Conservation (phyloP, 37 sponge, comb jelly and placozoan genomes). For the Oopsacas minuta region DNA sequence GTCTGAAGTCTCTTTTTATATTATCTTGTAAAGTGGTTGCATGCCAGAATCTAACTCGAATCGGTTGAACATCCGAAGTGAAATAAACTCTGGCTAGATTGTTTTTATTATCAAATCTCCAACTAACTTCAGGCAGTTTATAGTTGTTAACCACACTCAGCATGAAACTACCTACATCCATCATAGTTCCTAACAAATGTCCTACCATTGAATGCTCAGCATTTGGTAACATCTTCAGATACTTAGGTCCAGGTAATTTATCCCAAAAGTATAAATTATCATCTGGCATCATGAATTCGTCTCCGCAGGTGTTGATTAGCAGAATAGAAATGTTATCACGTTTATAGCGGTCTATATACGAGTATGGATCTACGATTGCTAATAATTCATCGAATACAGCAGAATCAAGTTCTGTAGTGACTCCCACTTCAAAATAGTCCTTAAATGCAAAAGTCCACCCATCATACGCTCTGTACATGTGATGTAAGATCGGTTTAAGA, state of each 20-base stretch:
- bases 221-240: slow-evolving; percentile 62
- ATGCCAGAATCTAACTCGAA: slow-evolving; percentile 39
- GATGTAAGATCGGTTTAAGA: slow-evolving; percentile 45
- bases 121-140: background rate
- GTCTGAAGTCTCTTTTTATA: slow-evolving; percentile 60
- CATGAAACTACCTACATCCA: slow-evolving; percentile 34
- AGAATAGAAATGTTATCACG: slow-evolving; percentile 68
- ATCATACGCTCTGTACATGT: slow-evolving; percentile 53
- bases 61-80: slow-evolving; percentile 31
- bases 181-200: slow-evolving; percentile 27
- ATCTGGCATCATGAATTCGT: slow-evolving; percentile 81
- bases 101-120: slow-evolving; percentile 19
- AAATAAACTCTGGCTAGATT: background rate
- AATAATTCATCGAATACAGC: slow-evolving; percentile 25
- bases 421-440: slow-evolving; percentile 55
- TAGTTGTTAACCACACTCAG: background rate
- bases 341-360: slow-evolving; percentile 26
- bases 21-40: slow-evolving; percentile 53
- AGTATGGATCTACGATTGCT: slow-evolving; percentile 56
- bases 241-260: slow-evolving; percentile 44
- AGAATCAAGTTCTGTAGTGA: slow-evolving; percentile 49
- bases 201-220: slow-evolving; percentile 69
- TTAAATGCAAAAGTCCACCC: slow-evolving; percentile 87
- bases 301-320: slow-evolving; percentile 60
- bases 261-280: slow-evolving; percentile 72